Base-by-base conservation (phyloP, 2,113 vertebrate species). In the Struthio camelus region DNA sequence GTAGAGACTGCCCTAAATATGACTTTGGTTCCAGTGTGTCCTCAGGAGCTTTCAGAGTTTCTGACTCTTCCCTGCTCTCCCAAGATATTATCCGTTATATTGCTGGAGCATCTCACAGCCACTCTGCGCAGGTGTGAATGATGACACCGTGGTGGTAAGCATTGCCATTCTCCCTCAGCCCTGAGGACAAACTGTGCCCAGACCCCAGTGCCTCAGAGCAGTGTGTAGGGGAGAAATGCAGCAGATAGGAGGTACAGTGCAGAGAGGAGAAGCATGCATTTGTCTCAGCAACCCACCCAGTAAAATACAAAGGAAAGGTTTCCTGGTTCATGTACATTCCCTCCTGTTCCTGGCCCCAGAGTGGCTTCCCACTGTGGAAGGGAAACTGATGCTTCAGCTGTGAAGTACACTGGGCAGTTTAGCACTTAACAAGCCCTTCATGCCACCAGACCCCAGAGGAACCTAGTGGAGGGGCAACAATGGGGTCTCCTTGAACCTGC, bases 161-260 rank as follows among this genome's bases (percentile, higher is more conserved):
- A 19, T 19, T 48, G 18, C 46, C 46, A 48, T 48, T 48, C 46
- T 48, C 18, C 46, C 18, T 48, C 46, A 48, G 46, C 46, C 46
- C 46, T 48, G 46, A 48, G 46, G 46, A 48, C 28, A 53, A 23
- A 36, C 32, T 15, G 30, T 34, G 53, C 66, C 61, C 54, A 50
- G 75, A 9, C 2, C 48, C 38, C 46, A 0, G 0, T 61, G 10
- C 17, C 14, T 23, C 58, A 22, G 50, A 32, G 61, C 0, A 10
- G 7, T 9, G 40, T 8, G 20, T 19, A 22, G n/a, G 32, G 25
- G 53, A 62, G n/a, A 36, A 69, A 8, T 0, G 8, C 40, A 46
- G 62, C 36, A 7, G 0, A 38, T 11, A 11, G 64, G 1, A 12
- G 82, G 19, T 16, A 14, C 2, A 40, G 36, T 22, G 18, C 56